These are phyloP conservation scores for Hanleya hanleyi DNA, from an alignment of 2,888 invertebrate species.

Conservation along the genomic window DNA sequence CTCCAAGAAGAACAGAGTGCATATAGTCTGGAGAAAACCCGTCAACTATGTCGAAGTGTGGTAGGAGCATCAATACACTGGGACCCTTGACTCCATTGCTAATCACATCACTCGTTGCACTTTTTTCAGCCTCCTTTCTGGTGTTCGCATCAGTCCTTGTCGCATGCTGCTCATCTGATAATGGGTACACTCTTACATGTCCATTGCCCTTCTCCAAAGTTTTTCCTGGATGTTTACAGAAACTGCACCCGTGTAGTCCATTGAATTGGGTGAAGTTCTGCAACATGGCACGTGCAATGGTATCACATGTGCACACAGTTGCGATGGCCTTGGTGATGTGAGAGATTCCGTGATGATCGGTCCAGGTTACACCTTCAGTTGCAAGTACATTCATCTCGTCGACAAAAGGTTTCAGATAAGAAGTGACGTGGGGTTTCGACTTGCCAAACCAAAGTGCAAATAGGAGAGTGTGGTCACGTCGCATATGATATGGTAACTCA, in stretches of 20 bases:
- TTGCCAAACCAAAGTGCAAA: background rate
- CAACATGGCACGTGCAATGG: background rate
- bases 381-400: background rate
- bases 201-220: too few relatives aligned
- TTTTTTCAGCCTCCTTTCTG: background rate
- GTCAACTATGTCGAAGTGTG: too few relatives aligned
- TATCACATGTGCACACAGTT: background rate
- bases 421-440: background rate
- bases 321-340: background rate
- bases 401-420: background rate
- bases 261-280: background rate
- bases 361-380: background rate
- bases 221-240: background rate
- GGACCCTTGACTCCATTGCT: too few relatives aligned
- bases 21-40: too few relatives aligned
- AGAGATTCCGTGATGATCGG: background rate
- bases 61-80: too few relatives aligned
- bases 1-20: too few relatives aligned
- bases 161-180: background rate
- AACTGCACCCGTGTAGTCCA: background rate
- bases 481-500: background rate
- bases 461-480: background rate
- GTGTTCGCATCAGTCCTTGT: background rate
- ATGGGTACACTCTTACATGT: background rate
- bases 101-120: background rate